These are phyloP conservation scores for Metellina segmentata DNA, from an alignment of 2,888 invertebrate species.

Conservation along the genomic window DNA sequence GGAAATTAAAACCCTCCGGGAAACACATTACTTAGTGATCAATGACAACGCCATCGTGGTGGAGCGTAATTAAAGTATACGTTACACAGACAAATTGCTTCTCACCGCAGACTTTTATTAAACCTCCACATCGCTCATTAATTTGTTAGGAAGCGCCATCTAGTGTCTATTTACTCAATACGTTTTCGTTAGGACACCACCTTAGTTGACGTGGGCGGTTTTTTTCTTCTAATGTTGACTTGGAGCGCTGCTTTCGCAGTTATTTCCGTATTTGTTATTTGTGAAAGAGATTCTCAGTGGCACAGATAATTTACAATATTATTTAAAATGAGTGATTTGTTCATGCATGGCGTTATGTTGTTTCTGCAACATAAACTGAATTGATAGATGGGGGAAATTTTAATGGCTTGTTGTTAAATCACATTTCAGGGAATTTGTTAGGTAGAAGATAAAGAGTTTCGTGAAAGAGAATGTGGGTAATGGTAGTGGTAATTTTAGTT, in stretches of 20 bases:
- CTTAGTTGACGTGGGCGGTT: conserved; percentile 6
- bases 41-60: conserved; percentile 22
- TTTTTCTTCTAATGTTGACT: neutral
- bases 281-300: too few species aligned
- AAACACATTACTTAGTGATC: conserved; percentile 27
- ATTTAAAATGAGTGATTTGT: too few species aligned
- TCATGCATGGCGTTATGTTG: too few species aligned
- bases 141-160: conserved; percentile 36
- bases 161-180: conserved; percentile 22
- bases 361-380: too few species aligned
- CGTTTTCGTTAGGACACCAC: conserved; percentile 30
- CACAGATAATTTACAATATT: too few species aligned
- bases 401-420: too few species aligned
- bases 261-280: too few species aligned
- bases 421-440: too few species aligned
- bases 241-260: neutral
- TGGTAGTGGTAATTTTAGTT: too few species aligned
- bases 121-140: conserved; percentile 1
- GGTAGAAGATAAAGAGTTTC: too few species aligned
- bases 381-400: too few species aligned
- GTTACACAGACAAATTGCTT: conserved; percentile 38
- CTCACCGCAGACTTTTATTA: conserved; percentile 17
- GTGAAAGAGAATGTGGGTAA: too few species aligned
- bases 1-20: conserved; percentile 48
- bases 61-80: conserved; percentile 48